Evolutionary conservation across 1,140 invertebrate genomes (phyloP), one percentile per base, ranked within the genome.

Genomic region (Arion vulgaris): DNA sequence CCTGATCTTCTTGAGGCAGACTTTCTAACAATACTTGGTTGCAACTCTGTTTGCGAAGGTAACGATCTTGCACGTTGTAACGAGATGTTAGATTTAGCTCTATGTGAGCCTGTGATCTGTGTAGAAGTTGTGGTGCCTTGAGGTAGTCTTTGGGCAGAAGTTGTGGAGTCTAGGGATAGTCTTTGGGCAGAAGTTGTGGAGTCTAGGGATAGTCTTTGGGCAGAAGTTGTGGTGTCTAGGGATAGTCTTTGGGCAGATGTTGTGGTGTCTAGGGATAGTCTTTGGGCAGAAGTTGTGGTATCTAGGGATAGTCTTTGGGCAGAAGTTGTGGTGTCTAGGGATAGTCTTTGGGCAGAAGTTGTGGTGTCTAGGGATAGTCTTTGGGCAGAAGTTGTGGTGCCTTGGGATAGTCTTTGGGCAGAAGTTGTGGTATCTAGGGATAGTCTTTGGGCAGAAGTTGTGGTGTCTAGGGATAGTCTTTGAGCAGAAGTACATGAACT

Each of bases 171-270:
- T n/a, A n/a, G 80, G 0, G 89, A 91, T 72, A 91, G 85, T 36
- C 86, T 83, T 82, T 87, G 85, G 1, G 88, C 88, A n/a, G 89
- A 88, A 28, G 88, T 76, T n/a, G n/a, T n/a, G n/a, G n/a, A n/a
- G n/a, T n/a, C n/a, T n/a, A n/a, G n/a, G n/a, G n/a, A n/a, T n/a
- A n/a, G n/a, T n/a, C n/a, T n/a, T n/a, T n/a, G n/a, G n/a, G n/a
- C n/a, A n/a, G n/a, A n/a, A n/a, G n/a, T n/a, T n/a, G n/a, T n/a
- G n/a, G n/a, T n/a, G n/a, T n/a, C n/a, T n/a, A n/a, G 80, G 0
- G 89, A 91, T 72, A 91, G 85, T 36, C 86, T 83, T 82, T 87
- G 85, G 1, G 88, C 88, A n/a, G 89, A 88, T 36, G 88, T 76
- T n/a, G n/a, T n/a, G n/a, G n/a, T n/a, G n/a, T n/a, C n/a, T n/a